Evolutionary conservation across 2,888 invertebrate species (phyloP), one percentile per base, ranked within the genome.

Genomic region (Phaonia tiefii): DNA sequence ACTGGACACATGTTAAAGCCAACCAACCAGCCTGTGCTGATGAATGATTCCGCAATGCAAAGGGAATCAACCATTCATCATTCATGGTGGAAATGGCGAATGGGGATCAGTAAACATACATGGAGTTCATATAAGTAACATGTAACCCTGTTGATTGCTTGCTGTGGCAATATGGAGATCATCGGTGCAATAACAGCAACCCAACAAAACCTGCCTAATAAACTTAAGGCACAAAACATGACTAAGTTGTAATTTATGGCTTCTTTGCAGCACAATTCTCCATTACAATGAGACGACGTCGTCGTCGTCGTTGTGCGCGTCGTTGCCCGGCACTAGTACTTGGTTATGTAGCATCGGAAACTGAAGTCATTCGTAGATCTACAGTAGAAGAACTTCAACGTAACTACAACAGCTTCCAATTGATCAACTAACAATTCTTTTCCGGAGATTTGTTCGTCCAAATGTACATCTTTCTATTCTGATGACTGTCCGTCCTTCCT

Each of bases 241-340:
- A 79, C 75, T 78, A 69, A 79, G 80, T 72, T n/a, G 75, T 76
- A 83, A 84, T 84, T 83, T 84, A 84, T 82, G 84, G 76, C 83
- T 80, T 81, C 79, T 71, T 31, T 31, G 37, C 60, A 3, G 11
- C 3, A 31, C 51, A 51, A 65, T 39, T n/a, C 39, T 65, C 44
- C 22, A 44, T 65, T 39, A 39, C 63, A 65, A 5, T 31, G 31
- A 31, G 31, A 31, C 31, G 31, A 5, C 8, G 31, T 31, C 8
- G 31, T 8, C 31, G 31, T 31, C 3, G 31, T 8, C 31, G 31
- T 31, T 8, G 31, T 31, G 4, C 8, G 31, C 31, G 31, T 31
- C 8, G 31, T 31, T 31, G 31, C 31, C 8, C 8, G 3, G 8
- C 31, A 8, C 31, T 31, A 31, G 31, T 31, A 31, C 8, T 31